Evolutionary conservation across 2,113 vertebrate genomes (phyloP).

Genomic region (Philantomba maxwellii): DNA sequence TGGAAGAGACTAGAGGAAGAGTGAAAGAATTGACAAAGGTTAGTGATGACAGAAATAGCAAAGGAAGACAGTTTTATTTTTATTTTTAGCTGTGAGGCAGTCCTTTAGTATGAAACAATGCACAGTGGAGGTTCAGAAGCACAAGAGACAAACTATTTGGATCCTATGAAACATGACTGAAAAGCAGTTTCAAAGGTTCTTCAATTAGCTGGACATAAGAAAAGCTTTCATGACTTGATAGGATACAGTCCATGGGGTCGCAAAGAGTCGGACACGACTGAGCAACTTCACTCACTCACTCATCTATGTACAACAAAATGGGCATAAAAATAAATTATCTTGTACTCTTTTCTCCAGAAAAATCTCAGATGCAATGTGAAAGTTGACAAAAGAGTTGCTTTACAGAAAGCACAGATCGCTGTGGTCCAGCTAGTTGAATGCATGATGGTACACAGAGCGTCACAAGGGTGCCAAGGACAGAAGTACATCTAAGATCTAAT

Average conservation of each 20-base stretch:
- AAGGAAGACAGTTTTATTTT: neutral
- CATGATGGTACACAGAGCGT: neutral
- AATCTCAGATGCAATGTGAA: neutral
- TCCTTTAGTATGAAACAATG: neutral
- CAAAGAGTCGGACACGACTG: no score
- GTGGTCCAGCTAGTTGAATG: neutral
- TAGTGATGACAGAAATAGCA: constrained; percentile 16
- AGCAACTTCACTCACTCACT: no score
- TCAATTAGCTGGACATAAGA: neutral
- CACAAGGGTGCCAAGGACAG: neutral
- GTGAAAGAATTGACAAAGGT: constrained; percentile 41
- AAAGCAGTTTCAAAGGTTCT: neutral
- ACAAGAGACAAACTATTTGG: neutral
- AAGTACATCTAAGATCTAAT: neutral
- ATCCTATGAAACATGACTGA: neutral
- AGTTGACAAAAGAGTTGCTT: neutral
- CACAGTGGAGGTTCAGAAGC: neutral
- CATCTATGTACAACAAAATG: neutral
- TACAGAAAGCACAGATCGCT: neutral
- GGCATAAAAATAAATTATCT: neutral
- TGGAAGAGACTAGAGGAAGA: constrained; percentile 25
- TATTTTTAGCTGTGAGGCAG: neutral
- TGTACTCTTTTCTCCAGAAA: neutral
- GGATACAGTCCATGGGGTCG: no score
- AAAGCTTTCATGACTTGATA: neutral